These are phyloP conservation scores for Didymodactylos carnosus DNA, from an alignment of 2,888 invertebrate species.

Conservation along the genomic window DNA sequence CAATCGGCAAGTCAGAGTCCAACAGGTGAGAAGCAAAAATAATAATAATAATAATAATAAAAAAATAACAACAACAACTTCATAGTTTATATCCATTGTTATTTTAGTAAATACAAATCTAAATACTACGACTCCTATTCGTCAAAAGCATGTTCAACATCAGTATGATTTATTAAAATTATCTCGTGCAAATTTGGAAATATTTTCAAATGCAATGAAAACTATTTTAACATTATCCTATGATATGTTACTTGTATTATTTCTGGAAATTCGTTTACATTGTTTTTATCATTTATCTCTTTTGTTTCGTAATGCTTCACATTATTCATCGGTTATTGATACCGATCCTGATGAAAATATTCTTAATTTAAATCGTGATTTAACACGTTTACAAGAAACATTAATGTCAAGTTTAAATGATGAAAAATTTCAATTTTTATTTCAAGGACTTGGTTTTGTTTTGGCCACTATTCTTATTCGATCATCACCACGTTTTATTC, in stretches of 20 bases:
- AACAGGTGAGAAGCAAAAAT: background rate
- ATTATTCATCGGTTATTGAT: slow-evolving; percentile 6
- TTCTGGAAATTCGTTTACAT: slow-evolving; percentile 10
- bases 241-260: slow-evolving; percentile 8
- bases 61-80: background rate
- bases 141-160: background rate
- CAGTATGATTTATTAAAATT: background rate
- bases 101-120: too few relatives aligned
- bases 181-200: background rate
- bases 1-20: too few relatives aligned
- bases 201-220: background rate
- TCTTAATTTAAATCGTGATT: slow-evolving; percentile 7
- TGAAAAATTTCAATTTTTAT: slow-evolving; percentile 4
- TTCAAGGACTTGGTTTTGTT: slow-evolving; percentile 10
- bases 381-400: slow-evolving; percentile 12
- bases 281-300: slow-evolving; percentile 12
- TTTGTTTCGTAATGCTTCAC: slow-evolving; percentile 9
- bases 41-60: background rate
- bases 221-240: background rate
- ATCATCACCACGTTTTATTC: slow-evolving; percentile 3
- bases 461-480: slow-evolving; percentile 11
- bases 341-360: slow-evolving; percentile 13
- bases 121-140: too few relatives aligned
- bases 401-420: slow-evolving; percentile 5
- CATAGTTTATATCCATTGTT: background rate